A percentile compares a stretch with the other conserved stretches of the same genome.
Evolutionary conservation across 2,797 vertebrate species (phyloP).

Genomic region (Lindbergichthys nudifrons): DNA sequence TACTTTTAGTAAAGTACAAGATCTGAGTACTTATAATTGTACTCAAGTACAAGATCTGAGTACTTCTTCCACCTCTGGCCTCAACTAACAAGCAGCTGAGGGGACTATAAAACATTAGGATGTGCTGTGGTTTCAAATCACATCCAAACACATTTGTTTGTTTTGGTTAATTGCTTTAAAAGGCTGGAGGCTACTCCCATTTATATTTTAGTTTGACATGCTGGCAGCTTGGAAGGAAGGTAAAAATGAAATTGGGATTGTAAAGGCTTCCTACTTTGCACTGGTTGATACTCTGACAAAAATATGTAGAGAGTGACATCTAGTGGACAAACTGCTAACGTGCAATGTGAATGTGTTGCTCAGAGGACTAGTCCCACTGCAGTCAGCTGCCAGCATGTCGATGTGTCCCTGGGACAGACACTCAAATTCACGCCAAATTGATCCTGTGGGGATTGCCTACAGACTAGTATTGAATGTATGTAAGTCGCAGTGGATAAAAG

Average conservation of each 20-base stretch:
- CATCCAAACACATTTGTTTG: not conserved
- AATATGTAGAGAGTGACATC: slow-evolving; percentile 37
- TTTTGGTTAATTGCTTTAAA: not conserved
- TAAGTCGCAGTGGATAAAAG: too few relatives aligned
- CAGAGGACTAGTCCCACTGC: too few relatives aligned
- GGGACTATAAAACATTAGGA: not conserved
- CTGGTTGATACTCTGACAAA: not conserved
- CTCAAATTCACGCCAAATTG: too few relatives aligned
- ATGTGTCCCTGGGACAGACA: too few relatives aligned
- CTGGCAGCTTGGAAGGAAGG: not conserved
- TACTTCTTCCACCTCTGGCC: too few relatives aligned
- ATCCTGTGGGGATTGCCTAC: too few relatives aligned
- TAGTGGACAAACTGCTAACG: slow-evolving; percentile 37
- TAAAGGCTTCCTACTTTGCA: not conserved
- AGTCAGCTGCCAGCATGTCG: too few relatives aligned
- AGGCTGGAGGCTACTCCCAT: not conserved
- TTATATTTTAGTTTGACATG: slow-evolving; percentile 4
- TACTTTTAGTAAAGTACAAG: too few relatives aligned
- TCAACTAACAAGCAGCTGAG: not conserved
- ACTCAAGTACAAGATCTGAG: too few relatives aligned
- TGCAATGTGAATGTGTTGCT: not conserved
- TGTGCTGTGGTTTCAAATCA: slow-evolving; percentile 5
- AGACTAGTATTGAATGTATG: too few relatives aligned
- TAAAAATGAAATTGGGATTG: not conserved
- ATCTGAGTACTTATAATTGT: too few relatives aligned